phyloP scores from a whole-genome alignment of 2,797 vertebrate species.

The Premnoplex brunnescens region DNA sequence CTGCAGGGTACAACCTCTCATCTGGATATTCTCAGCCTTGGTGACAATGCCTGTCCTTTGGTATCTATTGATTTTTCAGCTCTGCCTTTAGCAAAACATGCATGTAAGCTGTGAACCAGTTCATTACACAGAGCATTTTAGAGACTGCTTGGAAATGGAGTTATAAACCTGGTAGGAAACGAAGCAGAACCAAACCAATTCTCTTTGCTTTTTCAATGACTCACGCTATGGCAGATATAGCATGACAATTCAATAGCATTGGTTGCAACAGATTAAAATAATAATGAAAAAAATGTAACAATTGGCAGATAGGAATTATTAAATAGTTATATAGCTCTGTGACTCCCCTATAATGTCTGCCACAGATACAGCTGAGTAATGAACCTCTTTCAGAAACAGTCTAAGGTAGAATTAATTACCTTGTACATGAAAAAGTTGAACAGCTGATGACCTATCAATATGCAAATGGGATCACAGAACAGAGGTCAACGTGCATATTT shows the following conservation, averaged over 20 bases:
- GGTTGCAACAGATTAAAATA: neutral
- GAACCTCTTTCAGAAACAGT: neutral
- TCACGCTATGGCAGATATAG: neutral
- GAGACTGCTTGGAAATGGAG: neutral
- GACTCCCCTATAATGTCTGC: neutral
- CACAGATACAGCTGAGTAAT: neutral
- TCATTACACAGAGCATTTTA: neutral
- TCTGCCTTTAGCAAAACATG: accelerated
- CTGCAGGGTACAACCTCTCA: neutral
- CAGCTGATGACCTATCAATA: neutral
- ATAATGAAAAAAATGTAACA: neutral
- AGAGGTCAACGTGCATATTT: neutral
- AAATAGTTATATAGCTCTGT: neutral
- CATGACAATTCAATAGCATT: neutral
- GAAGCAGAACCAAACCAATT: neutral
- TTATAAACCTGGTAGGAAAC: neutral
- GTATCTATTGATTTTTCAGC: neutral
- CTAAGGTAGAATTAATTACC: neutral
- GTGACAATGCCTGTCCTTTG: accelerated
- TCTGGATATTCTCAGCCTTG: neutral
- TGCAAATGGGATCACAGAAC: neutral
- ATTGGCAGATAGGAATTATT: neutral
- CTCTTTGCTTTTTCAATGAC: neutral
- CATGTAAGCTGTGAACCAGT: neutral
- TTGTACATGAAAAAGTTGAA: neutral